A percentile compares a stretch with the other conserved stretches of the same genome.
Evolutionary conservation across 2,888 invertebrate genomes (phyloP).

Genomic region (Azorinus chamasolen): DNA sequence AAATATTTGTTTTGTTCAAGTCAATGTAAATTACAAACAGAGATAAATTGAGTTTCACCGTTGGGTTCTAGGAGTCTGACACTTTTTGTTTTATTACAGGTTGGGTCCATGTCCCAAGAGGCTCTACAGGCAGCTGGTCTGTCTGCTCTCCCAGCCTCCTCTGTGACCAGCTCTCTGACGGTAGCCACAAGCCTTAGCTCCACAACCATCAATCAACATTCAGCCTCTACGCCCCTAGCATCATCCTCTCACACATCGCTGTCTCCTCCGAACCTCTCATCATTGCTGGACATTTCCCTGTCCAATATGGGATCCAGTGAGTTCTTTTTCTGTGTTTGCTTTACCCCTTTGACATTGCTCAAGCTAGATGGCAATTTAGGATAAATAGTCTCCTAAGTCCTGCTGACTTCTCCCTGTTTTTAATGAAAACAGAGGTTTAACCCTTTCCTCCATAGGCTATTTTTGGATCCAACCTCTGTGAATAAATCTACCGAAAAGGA

Average conservation of each 20-base stretch:
- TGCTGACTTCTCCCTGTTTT: too few relatives aligned
- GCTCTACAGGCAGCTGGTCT: slow-evolving; percentile 62
- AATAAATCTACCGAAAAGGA: too few relatives aligned
- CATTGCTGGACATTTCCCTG: slow-evolving; percentile 67
- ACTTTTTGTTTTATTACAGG: slow-evolving; percentile 37
- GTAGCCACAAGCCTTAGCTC: slow-evolving; percentile 1
- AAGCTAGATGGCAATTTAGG: too few relatives aligned
- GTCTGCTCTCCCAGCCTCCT: slow-evolving; percentile 31
- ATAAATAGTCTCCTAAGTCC: too few relatives aligned
- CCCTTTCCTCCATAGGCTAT: too few relatives aligned
- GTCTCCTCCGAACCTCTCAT: slow-evolving; percentile 77
- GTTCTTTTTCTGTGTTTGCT: neutral
- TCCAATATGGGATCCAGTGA: slow-evolving; percentile 2
- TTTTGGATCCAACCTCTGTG: too few relatives aligned
- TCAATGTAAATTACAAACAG: too few relatives aligned
- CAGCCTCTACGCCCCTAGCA: slow-evolving; percentile 15
- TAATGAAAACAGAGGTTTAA: too few relatives aligned
- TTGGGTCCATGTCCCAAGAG: slow-evolving; percentile 56
- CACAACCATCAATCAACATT: neutral
- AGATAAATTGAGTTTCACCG: too few relatives aligned
- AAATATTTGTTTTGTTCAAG: too few relatives aligned
- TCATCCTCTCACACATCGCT: slow-evolving; percentile 45
- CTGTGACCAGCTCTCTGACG: slow-evolving; percentile 10
- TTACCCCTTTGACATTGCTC: neutral
- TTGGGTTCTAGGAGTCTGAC: too few relatives aligned